These are phyloP conservation scores for Petrocephalus microphthalmus DNA, from an alignment of 2,113 vertebrate genomes.

Conservation along the genomic window DNA sequence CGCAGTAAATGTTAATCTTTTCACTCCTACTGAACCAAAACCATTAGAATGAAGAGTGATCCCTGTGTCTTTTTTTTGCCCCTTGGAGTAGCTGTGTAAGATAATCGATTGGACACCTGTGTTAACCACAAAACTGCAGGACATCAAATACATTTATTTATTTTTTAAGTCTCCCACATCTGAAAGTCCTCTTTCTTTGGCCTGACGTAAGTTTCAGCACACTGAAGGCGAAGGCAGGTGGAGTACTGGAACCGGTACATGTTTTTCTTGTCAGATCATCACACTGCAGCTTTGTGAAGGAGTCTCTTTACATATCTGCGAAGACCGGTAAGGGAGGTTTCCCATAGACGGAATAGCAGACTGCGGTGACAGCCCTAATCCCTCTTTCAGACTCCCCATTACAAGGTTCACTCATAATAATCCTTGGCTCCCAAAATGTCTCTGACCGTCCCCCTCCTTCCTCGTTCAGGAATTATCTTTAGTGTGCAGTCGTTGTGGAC, in stretches of 20 bases:
- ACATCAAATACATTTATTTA: background rate
- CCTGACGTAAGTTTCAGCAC: background rate
- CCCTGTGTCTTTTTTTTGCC: background rate
- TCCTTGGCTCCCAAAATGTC: background rate
- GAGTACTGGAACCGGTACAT: background rate
- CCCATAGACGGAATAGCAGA: background rate
- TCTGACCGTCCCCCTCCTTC: background rate
- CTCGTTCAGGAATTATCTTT: background rate
- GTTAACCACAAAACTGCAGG: background rate
- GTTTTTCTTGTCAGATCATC: background rate
- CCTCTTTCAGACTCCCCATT: background rate
- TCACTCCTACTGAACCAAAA: background rate
- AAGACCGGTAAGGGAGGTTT: background rate
- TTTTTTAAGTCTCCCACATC: background rate
- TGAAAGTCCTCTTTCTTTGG: background rate
- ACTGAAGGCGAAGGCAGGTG: background rate
- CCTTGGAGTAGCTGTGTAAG: background rate
- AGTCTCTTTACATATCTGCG: background rate
- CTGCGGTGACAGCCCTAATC: background rate
- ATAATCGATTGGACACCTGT: background rate
- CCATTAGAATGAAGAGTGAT: background rate
- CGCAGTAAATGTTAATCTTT: background rate
- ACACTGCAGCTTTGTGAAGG: background rate
- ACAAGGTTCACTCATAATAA: background rate
- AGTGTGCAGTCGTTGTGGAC: background rate